A percentile compares a stretch with the other conserved stretches of the same genome.
These are phyloP conservation scores for Notamacropus eugenii DNA, from an alignment of 2,797 vertebrate genomes.

Conservation along the genomic window DNA sequence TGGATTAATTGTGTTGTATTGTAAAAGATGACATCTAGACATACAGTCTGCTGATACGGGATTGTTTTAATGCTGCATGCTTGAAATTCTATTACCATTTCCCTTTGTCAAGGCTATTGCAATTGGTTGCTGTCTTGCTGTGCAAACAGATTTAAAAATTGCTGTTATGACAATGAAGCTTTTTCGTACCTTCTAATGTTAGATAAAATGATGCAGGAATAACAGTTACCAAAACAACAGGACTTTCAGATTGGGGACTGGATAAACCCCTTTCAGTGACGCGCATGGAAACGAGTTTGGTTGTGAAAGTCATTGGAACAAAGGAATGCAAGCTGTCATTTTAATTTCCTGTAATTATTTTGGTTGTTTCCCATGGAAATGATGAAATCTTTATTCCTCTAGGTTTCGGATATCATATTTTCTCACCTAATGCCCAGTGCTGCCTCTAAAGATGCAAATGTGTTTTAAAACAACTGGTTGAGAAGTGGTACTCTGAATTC, in stretches of 20 bases:
- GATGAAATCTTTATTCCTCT: background rate
- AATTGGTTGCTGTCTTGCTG: background rate
- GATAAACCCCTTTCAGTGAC: background rate
- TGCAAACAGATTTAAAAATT: slow-evolving; percentile 40
- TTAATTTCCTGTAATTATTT: slow-evolving; percentile 17
- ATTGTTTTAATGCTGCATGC: fast-evolving
- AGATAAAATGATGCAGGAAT: background rate
- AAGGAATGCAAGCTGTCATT: background rate
- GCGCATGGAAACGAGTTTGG: fast-evolving
- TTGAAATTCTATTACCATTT: background rate
- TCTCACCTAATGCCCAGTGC: background rate
- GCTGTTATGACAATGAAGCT: background rate
- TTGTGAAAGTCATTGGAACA: background rate
- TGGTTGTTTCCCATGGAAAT: background rate
- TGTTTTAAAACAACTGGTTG: background rate
- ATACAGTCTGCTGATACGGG: fast-evolving
- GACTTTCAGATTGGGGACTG: background rate
- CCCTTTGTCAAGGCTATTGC: background rate
- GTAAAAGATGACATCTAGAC: fast-evolving
- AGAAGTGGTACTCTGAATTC: background rate
- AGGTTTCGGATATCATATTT: background rate
- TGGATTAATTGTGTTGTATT: fast-evolving
- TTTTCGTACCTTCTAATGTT: background rate
- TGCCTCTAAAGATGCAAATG: background rate
- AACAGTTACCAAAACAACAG: background rate